These are phyloP conservation scores for Maniola jurtina DNA, from an alignment of 1,140 invertebrate species.

Conservation along the genomic window DNA sequence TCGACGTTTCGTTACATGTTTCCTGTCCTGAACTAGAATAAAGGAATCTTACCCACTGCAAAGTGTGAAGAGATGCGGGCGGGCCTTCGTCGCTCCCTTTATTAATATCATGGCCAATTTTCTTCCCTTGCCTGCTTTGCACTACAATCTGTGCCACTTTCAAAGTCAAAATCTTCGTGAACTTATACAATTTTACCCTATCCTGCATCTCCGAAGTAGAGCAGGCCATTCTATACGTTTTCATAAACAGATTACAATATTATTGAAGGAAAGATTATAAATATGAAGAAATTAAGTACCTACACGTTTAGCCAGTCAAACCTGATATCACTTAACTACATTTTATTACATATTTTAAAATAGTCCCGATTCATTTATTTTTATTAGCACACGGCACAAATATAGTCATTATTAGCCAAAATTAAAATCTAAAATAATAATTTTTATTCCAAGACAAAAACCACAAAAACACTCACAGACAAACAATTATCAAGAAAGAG, in stretches of 20 bases:
- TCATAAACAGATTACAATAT: constrained; percentile 4
- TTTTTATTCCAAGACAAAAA: no score
- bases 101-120: constrained; percentile 51
- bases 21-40: not conserved
- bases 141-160: constrained; percentile 71
- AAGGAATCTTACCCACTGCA: constrained; percentile 58
- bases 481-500: no score
- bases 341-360: no score
- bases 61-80: constrained; percentile 44
- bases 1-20: no score
- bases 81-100: constrained; percentile 48
- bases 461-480: no score
- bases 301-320: not conserved
- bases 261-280: not conserved
- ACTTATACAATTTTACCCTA: constrained; percentile 60
- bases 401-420: no score
- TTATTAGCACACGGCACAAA: no score
- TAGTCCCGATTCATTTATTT: no score
- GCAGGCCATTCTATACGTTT: constrained; percentile 46
- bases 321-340: not conserved
- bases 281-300: not conserved
- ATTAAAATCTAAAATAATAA: no score
- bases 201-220: constrained; percentile 53
- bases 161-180: constrained; percentile 63
- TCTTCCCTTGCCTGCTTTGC: constrained; percentile 69